These are phyloP conservation scores for Onychorhynchus coronatus DNA, from an alignment of 2,113 vertebrate genomes.

Conservation along the genomic window DNA sequence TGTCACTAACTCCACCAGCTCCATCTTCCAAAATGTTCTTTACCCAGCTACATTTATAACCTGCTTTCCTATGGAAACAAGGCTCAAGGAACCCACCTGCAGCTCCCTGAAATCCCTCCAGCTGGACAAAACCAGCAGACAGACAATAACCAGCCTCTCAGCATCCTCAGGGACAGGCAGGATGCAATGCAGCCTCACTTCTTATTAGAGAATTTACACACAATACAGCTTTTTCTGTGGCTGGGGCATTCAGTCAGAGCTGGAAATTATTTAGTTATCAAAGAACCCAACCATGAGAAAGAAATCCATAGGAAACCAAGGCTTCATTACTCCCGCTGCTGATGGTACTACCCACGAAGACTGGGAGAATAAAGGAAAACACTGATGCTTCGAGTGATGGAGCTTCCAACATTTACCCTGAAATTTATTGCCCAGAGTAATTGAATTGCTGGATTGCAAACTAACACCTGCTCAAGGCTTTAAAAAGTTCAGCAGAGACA, in stretches of 20 bases:
- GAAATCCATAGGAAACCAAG: constrained; percentile 38
- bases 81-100: background rate
- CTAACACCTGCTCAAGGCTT: constrained; percentile 25
- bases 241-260: background rate
- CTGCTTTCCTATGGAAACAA: background rate
- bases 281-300: constrained; percentile 32
- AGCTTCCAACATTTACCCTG: constrained; percentile 22
- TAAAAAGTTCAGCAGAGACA: background rate
- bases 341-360: background rate
- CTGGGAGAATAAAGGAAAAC: background rate
- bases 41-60: background rate
- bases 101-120: background rate
- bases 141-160: background rate
- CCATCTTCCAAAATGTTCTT: background rate
- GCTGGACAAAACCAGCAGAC: background rate
- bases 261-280: constrained; percentile 20
- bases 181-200: background rate
- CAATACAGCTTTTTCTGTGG: background rate
- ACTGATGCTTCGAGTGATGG: background rate
- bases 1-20: background rate
- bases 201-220: background rate
- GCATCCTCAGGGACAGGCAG: background rate
- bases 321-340: constrained; percentile 26
- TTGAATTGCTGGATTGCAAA: constrained; percentile 22
- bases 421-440: constrained; percentile 46